These are phyloP conservation scores for Agapornis canus DNA, from an alignment of 2,797 vertebrate species.

Conservation along the genomic window DNA sequence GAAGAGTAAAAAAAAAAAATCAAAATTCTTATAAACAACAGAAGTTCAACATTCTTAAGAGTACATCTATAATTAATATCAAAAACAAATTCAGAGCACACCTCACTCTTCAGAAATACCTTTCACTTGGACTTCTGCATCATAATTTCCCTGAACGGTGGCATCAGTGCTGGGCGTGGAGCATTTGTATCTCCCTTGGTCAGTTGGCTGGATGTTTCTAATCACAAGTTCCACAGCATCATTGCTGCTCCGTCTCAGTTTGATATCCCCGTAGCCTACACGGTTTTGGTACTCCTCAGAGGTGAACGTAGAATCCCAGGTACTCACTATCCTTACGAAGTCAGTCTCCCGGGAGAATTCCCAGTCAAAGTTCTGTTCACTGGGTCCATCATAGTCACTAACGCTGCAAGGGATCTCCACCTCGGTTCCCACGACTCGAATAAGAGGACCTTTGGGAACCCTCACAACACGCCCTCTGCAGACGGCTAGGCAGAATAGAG, in stretches of 20 bases:
- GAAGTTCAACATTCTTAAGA: neutral
- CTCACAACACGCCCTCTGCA: conserved; percentile 84
- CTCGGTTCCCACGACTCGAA: conserved; percentile 86
- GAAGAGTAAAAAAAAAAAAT: neutral
- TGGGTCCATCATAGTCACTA: conserved; percentile 87
- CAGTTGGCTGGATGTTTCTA: conserved; percentile 76
- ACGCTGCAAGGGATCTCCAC: conserved; percentile 88
- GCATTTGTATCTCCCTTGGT: conserved; percentile 88
- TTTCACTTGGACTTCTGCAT: conserved; percentile 85
- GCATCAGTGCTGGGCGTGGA: conserved; percentile 92
- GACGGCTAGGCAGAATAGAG: conserved; percentile 67
- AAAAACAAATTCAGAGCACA: conserved; percentile 47
- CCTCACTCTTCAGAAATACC: conserved; percentile 80
- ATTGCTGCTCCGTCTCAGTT: conserved; percentile 78
- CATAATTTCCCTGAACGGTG: conserved; percentile 87
- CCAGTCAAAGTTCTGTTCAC: conserved; percentile 96
- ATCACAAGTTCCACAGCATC: conserved; percentile 87
- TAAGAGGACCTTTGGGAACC: conserved; percentile 85
- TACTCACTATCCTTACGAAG: conserved; percentile 84
- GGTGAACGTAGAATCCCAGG: conserved; percentile 85
- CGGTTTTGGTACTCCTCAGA: conserved; percentile 79
- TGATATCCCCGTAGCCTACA: conserved; percentile 80
- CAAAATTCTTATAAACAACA: neutral
- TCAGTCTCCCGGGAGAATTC: conserved; percentile 66
- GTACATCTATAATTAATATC: neutral